Percentiles rank a stretch among this genome's conserved stretches.
Evolutionary conservation across 2,888 invertebrate genomes (phyloP).

Genomic region (Meteorus colon): DNA sequence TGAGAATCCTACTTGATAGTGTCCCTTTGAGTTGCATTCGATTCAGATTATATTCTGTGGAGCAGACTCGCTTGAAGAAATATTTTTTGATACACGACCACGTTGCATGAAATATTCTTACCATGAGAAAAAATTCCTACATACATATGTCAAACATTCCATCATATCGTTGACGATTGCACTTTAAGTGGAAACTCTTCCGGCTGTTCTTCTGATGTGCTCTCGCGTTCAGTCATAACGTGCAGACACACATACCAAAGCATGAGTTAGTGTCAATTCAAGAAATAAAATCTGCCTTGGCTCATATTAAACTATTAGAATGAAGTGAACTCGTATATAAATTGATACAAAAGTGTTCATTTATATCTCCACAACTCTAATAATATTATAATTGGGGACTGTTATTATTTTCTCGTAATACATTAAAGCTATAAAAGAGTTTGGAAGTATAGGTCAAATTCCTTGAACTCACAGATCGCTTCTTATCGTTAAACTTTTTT

Average conservation of each 20-base stretch:
- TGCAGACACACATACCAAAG: not conserved
- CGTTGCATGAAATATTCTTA: slow-evolving; percentile 1
- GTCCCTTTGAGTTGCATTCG: no score
- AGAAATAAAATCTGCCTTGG: not conserved
- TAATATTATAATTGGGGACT: slow-evolving; percentile 4
- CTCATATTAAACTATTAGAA: not conserved
- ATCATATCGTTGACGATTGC: slow-evolving; percentile 32
- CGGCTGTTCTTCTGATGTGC: slow-evolving; percentile 24
- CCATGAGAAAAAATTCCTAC: slow-evolving; percentile 17
- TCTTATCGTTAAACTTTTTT: slow-evolving; percentile 46
- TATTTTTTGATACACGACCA: no score
- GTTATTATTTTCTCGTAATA: not conserved
- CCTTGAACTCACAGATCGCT: slow-evolving; percentile 49
- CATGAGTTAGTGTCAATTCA: not conserved
- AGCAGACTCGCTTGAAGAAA: no score
- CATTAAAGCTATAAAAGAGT: slow-evolving; percentile 29
- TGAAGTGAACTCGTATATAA: not conserved
- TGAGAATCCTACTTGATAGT: no score
- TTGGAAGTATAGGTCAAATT: slow-evolving; percentile 49
- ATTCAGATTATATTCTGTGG: no score
- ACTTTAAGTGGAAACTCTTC: slow-evolving; percentile 46
- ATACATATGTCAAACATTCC: slow-evolving; percentile 30
- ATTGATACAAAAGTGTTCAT: not conserved
- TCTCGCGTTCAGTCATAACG: not conserved
- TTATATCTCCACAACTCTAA: not conserved